phyloP scores from a whole-genome alignment of 2,888 invertebrate species.

The Calliphora vomitoria region DNA sequence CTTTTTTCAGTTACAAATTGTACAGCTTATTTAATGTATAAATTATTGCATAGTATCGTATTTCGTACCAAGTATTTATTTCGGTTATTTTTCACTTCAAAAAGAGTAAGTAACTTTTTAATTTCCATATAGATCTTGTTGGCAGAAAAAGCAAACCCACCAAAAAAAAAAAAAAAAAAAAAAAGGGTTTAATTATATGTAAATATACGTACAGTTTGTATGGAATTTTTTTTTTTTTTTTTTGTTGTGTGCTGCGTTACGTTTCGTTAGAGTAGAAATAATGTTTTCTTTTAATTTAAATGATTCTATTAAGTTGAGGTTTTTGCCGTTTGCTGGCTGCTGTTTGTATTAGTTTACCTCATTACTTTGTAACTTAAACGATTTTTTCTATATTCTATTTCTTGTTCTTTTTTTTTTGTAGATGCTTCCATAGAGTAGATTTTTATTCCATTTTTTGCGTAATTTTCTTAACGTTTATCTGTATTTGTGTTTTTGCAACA shows the following conservation, averaged over 20 bases:
- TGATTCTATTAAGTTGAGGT: constrained; percentile 45
- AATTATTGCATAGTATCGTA: neutral
- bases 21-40: too few relatives aligned
- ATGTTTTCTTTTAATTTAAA: constrained; percentile 1
- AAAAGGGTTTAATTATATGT: constrained; percentile 58
- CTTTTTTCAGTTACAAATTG: too few relatives aligned
- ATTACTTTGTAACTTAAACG: constrained; percentile 46
- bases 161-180: constrained; percentile 1
- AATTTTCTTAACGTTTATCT: constrained; percentile 9
- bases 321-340: constrained; percentile 29
- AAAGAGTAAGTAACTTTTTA: constrained; percentile 1
- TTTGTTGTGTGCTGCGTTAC: constrained; percentile 22
- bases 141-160: neutral
- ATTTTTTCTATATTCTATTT: neutral
- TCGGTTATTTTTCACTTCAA: constrained; percentile 7
- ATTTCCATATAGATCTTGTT: constrained; percentile 26
- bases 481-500: constrained; percentile 30
- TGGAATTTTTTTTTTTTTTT: too few relatives aligned
- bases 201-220: constrained; percentile 59
- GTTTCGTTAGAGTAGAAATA: constrained; percentile 24
- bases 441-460: constrained; percentile 5
- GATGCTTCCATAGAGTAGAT: constrained; percentile 15
- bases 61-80: constrained; percentile 32
- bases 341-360: constrained; percentile 39
- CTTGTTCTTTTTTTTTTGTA: neutral